A percentile compares a stretch with the other conserved stretches of the same genome.
Conservation (phyloP, 1,140 invertebrate genomes). For the Pissodes strobi region DNA sequence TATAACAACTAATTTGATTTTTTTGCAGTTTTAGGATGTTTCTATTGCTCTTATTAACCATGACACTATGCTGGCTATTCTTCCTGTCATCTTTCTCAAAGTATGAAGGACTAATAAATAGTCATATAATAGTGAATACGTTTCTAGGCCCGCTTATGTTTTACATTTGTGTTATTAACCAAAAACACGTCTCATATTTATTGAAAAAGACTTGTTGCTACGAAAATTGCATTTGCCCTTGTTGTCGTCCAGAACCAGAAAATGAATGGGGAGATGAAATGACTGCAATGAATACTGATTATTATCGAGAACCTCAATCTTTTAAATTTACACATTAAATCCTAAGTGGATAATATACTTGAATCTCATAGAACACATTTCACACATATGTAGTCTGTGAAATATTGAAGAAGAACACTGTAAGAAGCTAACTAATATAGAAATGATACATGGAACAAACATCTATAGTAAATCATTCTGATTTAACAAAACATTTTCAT, state of each 20-base stretch:
- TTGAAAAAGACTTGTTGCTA: slow-evolving; percentile 78
- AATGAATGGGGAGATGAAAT: slow-evolving; percentile 85
- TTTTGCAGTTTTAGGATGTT: slow-evolving; percentile 77
- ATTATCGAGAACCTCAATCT: neutral
- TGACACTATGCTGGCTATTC: slow-evolving; percentile 75
- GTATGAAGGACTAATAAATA: slow-evolving; percentile 71
- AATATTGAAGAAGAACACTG: no score
- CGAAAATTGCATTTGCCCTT: slow-evolving; percentile 59
- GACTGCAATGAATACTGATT: slow-evolving; percentile 71
- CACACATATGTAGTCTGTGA: no score
- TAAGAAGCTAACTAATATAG: no score
- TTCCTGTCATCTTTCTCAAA: slow-evolving; percentile 73
- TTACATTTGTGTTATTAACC: slow-evolving; percentile 75
- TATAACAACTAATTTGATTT: no score
- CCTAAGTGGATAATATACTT: no score
- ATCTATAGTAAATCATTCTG: no score
- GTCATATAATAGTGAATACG: slow-evolving; percentile 73
- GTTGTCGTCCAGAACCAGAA: slow-evolving; percentile 61
- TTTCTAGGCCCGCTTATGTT: slow-evolving; percentile 73
- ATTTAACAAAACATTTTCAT: no score
- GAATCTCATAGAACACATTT: no score
- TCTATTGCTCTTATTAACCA: slow-evolving; percentile 70
- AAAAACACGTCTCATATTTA: slow-evolving; percentile 76
- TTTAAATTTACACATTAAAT: slow-evolving; percentile 4
- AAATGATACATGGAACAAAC: no score